phyloP scores from a whole-genome alignment of 2,888 invertebrate species.

The Hypolimnas misippus region DNA sequence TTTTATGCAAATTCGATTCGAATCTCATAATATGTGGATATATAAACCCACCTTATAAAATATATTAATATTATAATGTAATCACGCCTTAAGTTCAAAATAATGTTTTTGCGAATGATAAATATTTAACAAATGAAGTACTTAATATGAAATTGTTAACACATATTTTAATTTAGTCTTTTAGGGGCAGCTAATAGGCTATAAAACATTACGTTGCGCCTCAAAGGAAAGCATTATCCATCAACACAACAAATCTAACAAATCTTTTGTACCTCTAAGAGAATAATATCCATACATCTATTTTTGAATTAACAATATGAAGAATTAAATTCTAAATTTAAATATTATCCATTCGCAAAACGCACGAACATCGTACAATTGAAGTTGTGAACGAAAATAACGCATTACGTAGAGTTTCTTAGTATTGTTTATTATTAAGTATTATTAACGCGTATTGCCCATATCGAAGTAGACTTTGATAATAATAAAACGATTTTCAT shows the following conservation, averaged over 20 bases:
- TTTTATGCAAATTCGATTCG: too few species aligned
- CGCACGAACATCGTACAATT: slow-evolving; percentile 39
- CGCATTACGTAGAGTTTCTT: slow-evolving; percentile 45
- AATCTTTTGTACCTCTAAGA: too few species aligned
- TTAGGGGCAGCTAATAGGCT: too few species aligned
- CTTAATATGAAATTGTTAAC: too few species aligned
- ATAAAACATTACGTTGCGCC: too few species aligned
- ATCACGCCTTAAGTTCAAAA: slow-evolving; percentile 44
- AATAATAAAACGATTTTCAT: slow-evolving; percentile 57
- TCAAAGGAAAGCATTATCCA: too few species aligned
- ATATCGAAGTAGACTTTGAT: slow-evolving; percentile 54
- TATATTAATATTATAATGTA: slow-evolving; percentile 23
- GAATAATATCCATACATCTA: too few species aligned
- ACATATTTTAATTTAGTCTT: too few species aligned
- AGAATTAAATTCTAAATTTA: too few species aligned
- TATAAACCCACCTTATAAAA: slow-evolving; percentile 16
- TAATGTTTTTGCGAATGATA: slow-evolving; percentile 40
- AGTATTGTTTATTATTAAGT: slow-evolving; percentile 51
- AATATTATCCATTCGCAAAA: slow-evolving; percentile 28
- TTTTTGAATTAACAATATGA: too few species aligned
- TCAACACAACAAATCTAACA: too few species aligned
- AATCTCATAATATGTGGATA: slow-evolving; percentile 20
- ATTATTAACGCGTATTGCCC: slow-evolving; percentile 54
- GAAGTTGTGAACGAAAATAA: slow-evolving; percentile 48
- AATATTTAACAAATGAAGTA: background rate